Evolutionary conservation across 2,797 vertebrate genomes (phyloP), one percentile per base, ranked within the genome.

Genomic region (Diplodus sargus): DNA sequence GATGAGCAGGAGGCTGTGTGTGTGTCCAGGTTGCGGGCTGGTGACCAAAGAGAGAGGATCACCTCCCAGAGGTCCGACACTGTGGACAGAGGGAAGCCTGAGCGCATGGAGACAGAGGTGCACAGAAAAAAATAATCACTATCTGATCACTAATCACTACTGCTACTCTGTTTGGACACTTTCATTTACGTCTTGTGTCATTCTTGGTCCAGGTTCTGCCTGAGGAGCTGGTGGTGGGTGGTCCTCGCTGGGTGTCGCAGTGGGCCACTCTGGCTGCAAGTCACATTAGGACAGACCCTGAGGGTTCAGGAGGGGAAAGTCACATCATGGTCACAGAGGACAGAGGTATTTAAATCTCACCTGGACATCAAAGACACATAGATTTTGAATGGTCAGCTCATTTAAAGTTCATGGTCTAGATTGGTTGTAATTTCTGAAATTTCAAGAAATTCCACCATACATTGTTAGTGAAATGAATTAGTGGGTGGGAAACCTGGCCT

Each of bases 241-340:
- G 91, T 88, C 97, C 97, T 85, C 96, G 97, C 4, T 99, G 98
- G 98, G 96, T 98, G 28, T 99, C 98, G 0, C 97, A 99, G 56
- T 99, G 98, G 98, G 97, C 97, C 66, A 98, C 96, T 90, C 90
- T 99, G 86, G 98, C 98, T 89, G 97, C 98, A 84, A 98, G 96
- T 93, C 97, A 99, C 83, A 96, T 96, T 39, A 94, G 95, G 83
- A 97, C 97, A 39, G 97, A 98, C 85, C 96, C 96, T 30, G 97
- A 97, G 85, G 97, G 97, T 78, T 94, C 95, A 16, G 95, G 95
- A 73, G 83, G 95, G 47, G 96, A 97, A 78, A 92, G 93, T 67
- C 94, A 94, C 71, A 42, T 92, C 54, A 89, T 95, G 84, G 76
- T 90, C 82, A 82, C 92, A 23, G 89, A 97, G 83, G 96, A 98